Evolutionary conservation across 1,140 invertebrate genomes (phyloP).

Genomic region (Atta texana): DNA sequence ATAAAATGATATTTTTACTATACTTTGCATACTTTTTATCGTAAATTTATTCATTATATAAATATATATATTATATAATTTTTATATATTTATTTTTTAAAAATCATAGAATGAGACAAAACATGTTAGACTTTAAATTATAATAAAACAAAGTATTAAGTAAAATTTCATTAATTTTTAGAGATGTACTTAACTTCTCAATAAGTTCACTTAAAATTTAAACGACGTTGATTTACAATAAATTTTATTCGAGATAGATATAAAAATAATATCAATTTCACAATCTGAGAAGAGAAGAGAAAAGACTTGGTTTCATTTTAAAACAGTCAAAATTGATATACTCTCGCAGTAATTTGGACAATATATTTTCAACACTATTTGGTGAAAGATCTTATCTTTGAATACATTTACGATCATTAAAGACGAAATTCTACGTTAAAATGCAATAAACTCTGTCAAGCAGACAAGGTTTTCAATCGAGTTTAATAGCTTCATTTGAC

Average conservation of each 20-base stretch:
- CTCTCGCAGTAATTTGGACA: neutral
- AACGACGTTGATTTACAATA: neutral
- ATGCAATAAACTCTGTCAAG: slow-evolving; percentile 30
- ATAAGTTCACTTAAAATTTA: neutral
- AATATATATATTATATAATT: neutral
- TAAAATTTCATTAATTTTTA: neutral
- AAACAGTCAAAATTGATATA: neutral
- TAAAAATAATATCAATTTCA: slow-evolving; percentile 2
- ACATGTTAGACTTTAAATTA: neutral
- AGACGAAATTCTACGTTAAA: slow-evolving; percentile 33
- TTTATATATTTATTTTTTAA: slow-evolving; percentile 16
- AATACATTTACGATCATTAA: slow-evolving; percentile 51
- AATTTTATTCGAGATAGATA: slow-evolving; percentile 10
- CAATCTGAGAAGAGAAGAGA: neutral
- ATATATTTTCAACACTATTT: slow-evolving; percentile 31
- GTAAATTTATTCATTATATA: neutral
- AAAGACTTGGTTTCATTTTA: slow-evolving; percentile 12
- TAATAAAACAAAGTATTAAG: neutral
- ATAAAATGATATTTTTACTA: slow-evolving; percentile 15
- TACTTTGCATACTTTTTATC: neutral
- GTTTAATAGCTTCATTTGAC: slow-evolving; percentile 41
- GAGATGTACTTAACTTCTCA: neutral
- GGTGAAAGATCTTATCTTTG: slow-evolving; percentile 26
- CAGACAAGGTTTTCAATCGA: slow-evolving; percentile 24
- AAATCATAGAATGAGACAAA: neutral